A percentile compares a stretch with the other conserved stretches of the same genome.
Conservation (phyloP, 2,888 invertebrate genomes). For the Chloroclystis v-ata region DNA sequence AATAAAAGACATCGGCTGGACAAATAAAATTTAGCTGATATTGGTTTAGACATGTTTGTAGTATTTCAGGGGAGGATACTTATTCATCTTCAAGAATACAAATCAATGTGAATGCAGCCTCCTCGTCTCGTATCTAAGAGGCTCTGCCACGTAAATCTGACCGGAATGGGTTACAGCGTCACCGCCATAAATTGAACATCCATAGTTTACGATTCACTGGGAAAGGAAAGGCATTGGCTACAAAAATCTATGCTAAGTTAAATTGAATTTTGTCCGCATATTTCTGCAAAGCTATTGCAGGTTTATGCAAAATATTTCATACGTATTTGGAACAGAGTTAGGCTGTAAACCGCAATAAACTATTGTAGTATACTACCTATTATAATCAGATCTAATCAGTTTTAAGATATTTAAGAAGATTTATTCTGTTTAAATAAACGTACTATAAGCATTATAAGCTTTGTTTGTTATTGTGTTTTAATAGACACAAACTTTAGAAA, state of each 20-base stretch:
- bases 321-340: background rate
- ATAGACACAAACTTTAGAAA: too few relatives aligned
- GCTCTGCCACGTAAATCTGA: conserved; percentile 67
- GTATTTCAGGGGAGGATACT: background rate
- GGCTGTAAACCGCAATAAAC: too few relatives aligned
- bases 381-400: too few relatives aligned
- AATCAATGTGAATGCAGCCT: conserved; percentile 21
- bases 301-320: conserved; percentile 20
- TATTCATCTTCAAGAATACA: too few relatives aligned
- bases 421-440: too few relatives aligned
- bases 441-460: too few relatives aligned
- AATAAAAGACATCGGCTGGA: too few relatives aligned
- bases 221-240: conserved; percentile 52
- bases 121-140: conserved; percentile 62
- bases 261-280: conserved; percentile 21
- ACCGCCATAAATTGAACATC: conserved; percentile 70
- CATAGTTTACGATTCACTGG: conserved; percentile 67
- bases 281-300: conserved; percentile 12
- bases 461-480: too few relatives aligned
- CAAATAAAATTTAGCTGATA: too few relatives aligned
- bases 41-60: too few relatives aligned
- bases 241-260: conserved; percentile 8
- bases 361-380: too few relatives aligned
- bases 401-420: too few relatives aligned
- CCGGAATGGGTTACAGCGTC: conserved; percentile 65